Evolutionary conservation across 2,888 invertebrate species (phyloP).

Genomic region (Scaptomyza reducta): DNA sequence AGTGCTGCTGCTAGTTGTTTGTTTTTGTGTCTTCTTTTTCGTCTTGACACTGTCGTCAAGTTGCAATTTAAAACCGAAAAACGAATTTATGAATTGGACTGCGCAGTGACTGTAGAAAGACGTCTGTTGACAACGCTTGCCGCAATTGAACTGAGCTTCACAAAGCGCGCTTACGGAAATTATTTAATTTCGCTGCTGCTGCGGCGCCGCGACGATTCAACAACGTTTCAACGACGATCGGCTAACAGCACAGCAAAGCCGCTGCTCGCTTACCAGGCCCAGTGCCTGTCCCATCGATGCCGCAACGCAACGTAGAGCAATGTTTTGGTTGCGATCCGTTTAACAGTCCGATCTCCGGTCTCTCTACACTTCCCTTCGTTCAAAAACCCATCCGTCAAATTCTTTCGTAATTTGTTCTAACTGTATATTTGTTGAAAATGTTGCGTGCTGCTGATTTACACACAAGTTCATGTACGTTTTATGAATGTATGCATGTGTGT

Average conservation of each 20-base stretch:
- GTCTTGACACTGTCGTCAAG: constrained; percentile 18
- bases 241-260: constrained; percentile 16
- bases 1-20: not conserved
- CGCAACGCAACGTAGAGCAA: not conserved
- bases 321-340: constrained; percentile 1
- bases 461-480: not conserved
- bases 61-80: constrained; percentile 16
- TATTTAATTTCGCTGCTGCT: constrained; percentile 65
- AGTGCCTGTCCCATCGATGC: constrained; percentile 1
- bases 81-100: constrained; percentile 2
- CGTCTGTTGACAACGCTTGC: constrained; percentile 75
- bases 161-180: constrained; percentile 71
- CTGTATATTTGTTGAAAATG: constrained; percentile 20
- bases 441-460: constrained; percentile 34
- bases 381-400: not conserved
- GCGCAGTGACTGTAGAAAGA: constrained; percentile 31
- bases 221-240: constrained; percentile 36
- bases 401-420: constrained; percentile 50
- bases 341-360: not conserved
- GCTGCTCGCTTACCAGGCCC: constrained; percentile 20
- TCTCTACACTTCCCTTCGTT: constrained; percentile 1
- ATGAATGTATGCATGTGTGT: not conserved
- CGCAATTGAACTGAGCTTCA: constrained; percentile 81
- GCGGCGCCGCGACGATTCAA: constrained; percentile 26
- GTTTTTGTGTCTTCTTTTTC: not conserved